Evolutionary conservation across 2,113 vertebrate genomes (phyloP).

Genomic region (Austrofundulus limnaeus): DNA sequence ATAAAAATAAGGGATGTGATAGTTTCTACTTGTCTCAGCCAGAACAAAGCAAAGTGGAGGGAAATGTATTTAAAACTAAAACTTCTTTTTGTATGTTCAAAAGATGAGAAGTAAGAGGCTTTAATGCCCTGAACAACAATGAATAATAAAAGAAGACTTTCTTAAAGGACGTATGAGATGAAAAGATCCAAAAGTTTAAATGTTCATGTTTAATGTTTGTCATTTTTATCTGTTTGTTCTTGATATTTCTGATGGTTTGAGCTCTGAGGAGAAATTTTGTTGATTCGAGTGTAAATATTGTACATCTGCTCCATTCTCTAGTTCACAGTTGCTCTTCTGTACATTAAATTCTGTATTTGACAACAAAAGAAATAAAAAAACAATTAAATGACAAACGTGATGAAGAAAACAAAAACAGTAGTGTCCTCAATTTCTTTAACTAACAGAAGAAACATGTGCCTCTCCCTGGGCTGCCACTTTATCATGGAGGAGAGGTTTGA

Average conservation of each 20-base stretch:
- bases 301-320: slow-evolving; percentile 76
- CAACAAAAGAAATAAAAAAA: slow-evolving; percentile 76
- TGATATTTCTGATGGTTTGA: slow-evolving; percentile 70
- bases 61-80: slow-evolving; percentile 65
- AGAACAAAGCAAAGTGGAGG: slow-evolving; percentile 32
- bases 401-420: slow-evolving; percentile 18
- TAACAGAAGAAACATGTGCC: neutral
- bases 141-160: slow-evolving; percentile 42
- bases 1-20: slow-evolving; percentile 31
- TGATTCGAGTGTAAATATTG: slow-evolving; percentile 77
- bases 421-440: neutral
- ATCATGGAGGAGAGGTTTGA: no score
- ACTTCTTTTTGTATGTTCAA: slow-evolving; percentile 71
- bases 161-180: slow-evolving; percentile 59
- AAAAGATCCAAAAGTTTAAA: slow-evolving; percentile 63
- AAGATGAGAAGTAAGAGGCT: slow-evolving; percentile 58
- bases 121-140: slow-evolving; percentile 20
- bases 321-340: slow-evolving; percentile 73
- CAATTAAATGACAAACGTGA: slow-evolving; percentile 57
- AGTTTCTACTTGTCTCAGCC: slow-evolving; percentile 49
- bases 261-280: slow-evolving; percentile 50
- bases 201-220: slow-evolving; percentile 74
- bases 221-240: slow-evolving; percentile 75
- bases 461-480: no score
- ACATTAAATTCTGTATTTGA: slow-evolving; percentile 80